These are phyloP conservation scores for Automeris io DNA, from an alignment of 2,888 invertebrate species.

Conservation along the genomic window DNA sequence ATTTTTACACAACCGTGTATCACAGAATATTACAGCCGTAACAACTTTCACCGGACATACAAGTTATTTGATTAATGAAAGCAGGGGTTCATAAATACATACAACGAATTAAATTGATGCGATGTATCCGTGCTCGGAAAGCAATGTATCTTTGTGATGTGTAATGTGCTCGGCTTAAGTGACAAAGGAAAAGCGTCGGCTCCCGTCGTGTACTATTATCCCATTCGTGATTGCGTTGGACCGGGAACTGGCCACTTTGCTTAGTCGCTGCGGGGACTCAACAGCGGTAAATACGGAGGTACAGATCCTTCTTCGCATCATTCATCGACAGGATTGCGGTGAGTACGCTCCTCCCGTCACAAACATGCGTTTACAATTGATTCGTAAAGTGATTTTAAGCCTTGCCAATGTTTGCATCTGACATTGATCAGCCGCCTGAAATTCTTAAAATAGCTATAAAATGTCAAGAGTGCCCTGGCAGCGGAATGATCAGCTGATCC, in stretches of 20 bases:
- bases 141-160: constrained; percentile 54
- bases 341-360: constrained; percentile 40
- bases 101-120: constrained; percentile 41
- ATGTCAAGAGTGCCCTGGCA: constrained; percentile 71
- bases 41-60: constrained; percentile 67
- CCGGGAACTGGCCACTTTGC: constrained; percentile 65
- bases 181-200: constrained; percentile 67
- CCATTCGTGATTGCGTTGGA: constrained; percentile 67
- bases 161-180: constrained; percentile 64
- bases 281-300: constrained; percentile 76
- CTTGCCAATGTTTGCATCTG: constrained; percentile 48
- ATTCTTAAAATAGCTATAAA: constrained; percentile 74
- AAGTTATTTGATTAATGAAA: constrained; percentile 63
- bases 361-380: constrained; percentile 16
- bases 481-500: constrained; percentile 70
- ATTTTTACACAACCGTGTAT: constrained; percentile 31
- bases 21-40: constrained; percentile 25
- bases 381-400: constrained; percentile 17
- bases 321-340: constrained; percentile 73
- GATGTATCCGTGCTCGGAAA: constrained; percentile 61
- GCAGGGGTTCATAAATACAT: constrained; percentile 46
- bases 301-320: constrained; percentile 69
- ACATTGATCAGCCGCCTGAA: constrained; percentile 73
- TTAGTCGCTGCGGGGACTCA: constrained; percentile 71
- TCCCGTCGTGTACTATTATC: constrained; percentile 69